Evolutionary conservation across 2,113 vertebrate genomes (phyloP), one percentile per base, ranked within the genome.

Genomic region (Lepus americanus): DNA sequence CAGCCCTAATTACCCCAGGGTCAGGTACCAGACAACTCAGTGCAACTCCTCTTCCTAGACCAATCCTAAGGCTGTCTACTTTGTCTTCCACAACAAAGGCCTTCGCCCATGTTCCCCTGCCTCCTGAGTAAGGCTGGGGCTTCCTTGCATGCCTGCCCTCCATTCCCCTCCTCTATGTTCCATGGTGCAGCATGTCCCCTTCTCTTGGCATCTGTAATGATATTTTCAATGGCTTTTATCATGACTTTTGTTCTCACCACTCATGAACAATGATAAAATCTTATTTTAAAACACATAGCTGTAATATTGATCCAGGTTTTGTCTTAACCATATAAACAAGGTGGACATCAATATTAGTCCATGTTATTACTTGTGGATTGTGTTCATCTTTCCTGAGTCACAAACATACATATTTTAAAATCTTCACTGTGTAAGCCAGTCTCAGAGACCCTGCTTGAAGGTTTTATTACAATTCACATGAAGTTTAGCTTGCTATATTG

Each of bases 341-440:
- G 4, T 44, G 70, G 9, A n/a, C 55, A 59, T 12, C 6, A 11
- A 59, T 83, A 59, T 64, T 53, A 64, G 19, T 49, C 49, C 13
- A 86, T 3, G 14, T 13, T 19, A 59, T 76, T 66, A 19, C 64
- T 27, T 86, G 9, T 92, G 31, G 53, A 67, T 51, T 77, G 6
- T 72, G 81, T 76, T 92, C 14, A 74, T 86, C 22, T 59, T 82
- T 95, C 29, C 61, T 83, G 36, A 53, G 44, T 59, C 39, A 87
- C 49, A 94, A 74, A 79, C 69, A 67, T 61, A 83, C 49, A 44
- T n/a, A 84, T 51, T 82, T 2, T 10, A n/a, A 89, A 92, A 82
- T 0, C 20, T 77, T 76, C 5, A 66, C 29, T 73, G 10, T 19
- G 31, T 1, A 51, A 78, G 72, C 22, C 31, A 66, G 25, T 82